These are phyloP conservation scores for Rhyacophila evoluta DNA, from an alignment of 2,888 invertebrate genomes.

Conservation along the genomic window DNA sequence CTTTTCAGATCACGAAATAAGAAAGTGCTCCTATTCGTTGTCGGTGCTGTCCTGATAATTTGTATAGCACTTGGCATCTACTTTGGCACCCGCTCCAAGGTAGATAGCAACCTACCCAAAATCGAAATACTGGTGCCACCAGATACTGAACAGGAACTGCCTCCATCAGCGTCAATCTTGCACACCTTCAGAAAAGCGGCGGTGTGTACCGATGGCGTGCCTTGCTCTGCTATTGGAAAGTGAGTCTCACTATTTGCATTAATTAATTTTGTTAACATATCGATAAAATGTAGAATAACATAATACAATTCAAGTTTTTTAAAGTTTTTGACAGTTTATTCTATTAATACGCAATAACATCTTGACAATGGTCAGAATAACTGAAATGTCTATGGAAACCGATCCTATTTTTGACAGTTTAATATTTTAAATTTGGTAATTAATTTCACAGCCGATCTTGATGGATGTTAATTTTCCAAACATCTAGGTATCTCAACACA, in stretches of 20 bases:
- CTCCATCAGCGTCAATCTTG: slow-evolving; percentile 77
- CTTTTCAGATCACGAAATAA: slow-evolving; percentile 34
- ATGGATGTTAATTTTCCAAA: too few relatives aligned
- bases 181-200: slow-evolving; percentile 77
- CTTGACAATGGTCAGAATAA: too few relatives aligned
- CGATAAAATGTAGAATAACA: too few relatives aligned
- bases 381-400: too few relatives aligned
- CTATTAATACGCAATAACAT: too few relatives aligned
- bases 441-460: too few relatives aligned
- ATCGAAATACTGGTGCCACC: slow-evolving; percentile 66
- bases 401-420: too few relatives aligned
- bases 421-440: too few relatives aligned
- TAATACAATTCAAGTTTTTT: too few relatives aligned
- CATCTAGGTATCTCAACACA: too few relatives aligned
- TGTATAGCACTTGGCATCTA: slow-evolving; percentile 55
- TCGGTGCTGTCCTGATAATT: slow-evolving; percentile 54
- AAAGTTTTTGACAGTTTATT: too few relatives aligned
- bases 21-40: slow-evolving; percentile 54
- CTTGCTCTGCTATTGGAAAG: slow-evolving; percentile 84
- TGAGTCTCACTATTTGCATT: slow-evolving; percentile 62
- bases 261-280: too few relatives aligned
- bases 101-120: neutral
- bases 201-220: slow-evolving; percentile 81
- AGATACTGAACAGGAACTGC: slow-evolving; percentile 74
- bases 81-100: slow-evolving; percentile 48